Base-by-base conservation (phyloP, 2,797 vertebrate species). In the Lycodopsis pacificus region DNA sequence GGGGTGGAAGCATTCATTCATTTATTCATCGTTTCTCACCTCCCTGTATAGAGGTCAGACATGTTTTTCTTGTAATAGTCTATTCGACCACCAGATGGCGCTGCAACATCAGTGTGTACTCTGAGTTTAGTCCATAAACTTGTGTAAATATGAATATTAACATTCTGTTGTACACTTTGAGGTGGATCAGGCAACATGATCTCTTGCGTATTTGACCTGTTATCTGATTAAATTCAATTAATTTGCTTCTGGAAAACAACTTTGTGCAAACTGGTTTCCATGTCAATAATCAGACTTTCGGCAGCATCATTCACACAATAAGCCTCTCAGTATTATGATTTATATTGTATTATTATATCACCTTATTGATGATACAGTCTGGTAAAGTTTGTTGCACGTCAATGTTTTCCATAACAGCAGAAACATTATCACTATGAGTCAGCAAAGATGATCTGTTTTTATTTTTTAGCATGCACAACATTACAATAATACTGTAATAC, bases 11-110 rank as follows among this genome's bases (percentile, higher is more conserved):
- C 17, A 2, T 61, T 14, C 0, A 67, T 38, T 20, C 0, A 70
- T 64, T 48, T 13, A 57, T 64, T 62, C 7, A 62, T 53, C 12
- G 40, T 57, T 53, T 51, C 25, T 13, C 12, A 30, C 13, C 27
- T 11, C 0, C 0, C 58, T 34, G 27, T 32, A 32, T 12, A 19
- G 34, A 36, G 5, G 19, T 20, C 10, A 9, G 6, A 14, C 27
- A 27, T 30, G 38, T n/a, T 36, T 44, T 4, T 17, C 1, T 5
- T 42, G 48, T 34, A 38, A 19, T 49, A 22, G 48, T 59, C 4
- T 34, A 5, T 1, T 38, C 44, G 0, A 48, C 71, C 77, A 69
- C 73, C 9, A 67, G 70, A 4, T 56, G 80, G 71, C 66, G 11
- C 63, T 20, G 0, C 1, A 8, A 22, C 20, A 64, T 10, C 4